Evolutionary conservation across 2,797 vertebrate species (phyloP), one percentile per base, ranked within the genome.

Genomic region (Hydrocynus forskahlii): DNA sequence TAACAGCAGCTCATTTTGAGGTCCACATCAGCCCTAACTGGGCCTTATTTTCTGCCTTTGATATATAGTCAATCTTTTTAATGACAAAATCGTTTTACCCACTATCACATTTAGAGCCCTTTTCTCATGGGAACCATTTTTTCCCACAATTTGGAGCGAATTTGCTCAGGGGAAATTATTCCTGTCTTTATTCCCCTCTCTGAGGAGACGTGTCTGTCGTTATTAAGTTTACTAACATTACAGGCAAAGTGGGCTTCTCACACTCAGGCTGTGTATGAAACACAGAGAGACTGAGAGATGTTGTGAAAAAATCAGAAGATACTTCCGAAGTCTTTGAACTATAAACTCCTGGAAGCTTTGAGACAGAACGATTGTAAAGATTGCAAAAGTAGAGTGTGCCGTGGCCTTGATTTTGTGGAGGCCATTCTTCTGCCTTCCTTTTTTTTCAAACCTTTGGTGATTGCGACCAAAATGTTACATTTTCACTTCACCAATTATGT

Each of bases 111-210:
- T 91, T 88, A 86, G 89, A 90, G 81, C 57, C 84, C 40, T 83
- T 90, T 81, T 89, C 92, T 85, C 87, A n/a, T 71, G 92, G 89
- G 92, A 93, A 76, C 60, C 82, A 73, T 74, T 91, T 83, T 92
- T 90, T 88, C 50, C 9, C 12, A 89, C 83, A 92, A 94, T 94
- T 93, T 94, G 92, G 91, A 93, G 89, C 92, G 92, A 89, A 87
- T 92, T 92, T 91, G 84, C 91, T 90, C 90, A 83, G 84, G 93
- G 91, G 92, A 94, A 93, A 94, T 93, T 88, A 93, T 83, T 85
- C 87, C 78, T 92, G 64, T 79, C 88, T 88, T 91, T 88, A 91
- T 92, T 84, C 79, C 66, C 0, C 80, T 86, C 84, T 89, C 88
- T 86, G 86, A 83, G 84, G 88, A 89, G 88, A 92, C 80, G 59